Evolutionary conservation across 2,888 invertebrate species (phyloP).

Genomic region (Mystacides longicornis): DNA sequence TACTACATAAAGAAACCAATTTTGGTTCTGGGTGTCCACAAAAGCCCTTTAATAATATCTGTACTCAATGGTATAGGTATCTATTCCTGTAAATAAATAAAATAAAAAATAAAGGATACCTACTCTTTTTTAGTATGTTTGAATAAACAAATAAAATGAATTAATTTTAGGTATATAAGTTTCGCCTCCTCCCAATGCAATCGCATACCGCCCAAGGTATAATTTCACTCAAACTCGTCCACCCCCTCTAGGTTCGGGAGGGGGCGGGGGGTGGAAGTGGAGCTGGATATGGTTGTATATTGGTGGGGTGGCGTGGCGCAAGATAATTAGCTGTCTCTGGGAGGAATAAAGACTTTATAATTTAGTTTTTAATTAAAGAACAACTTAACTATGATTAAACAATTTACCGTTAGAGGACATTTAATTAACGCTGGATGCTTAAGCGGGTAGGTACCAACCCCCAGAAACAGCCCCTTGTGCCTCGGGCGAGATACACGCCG

Average conservation of each 20-base stretch:
- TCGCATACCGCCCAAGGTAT: neutral
- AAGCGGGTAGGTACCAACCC: no score
- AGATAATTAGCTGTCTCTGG: slow-evolving; percentile 18
- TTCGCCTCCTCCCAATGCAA: neutral
- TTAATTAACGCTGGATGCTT: slow-evolving; percentile 13
- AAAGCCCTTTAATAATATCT: no score
- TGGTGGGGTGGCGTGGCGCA: neutral
- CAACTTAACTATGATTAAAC: slow-evolving; percentile 18
- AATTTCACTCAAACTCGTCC: slow-evolving; percentile 3
- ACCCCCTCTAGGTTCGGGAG: neutral
- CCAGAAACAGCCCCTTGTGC: neutral
- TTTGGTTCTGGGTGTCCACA: no score
- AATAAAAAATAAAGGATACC: no score
- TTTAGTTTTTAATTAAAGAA: slow-evolving; percentile 21
- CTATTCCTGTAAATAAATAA: no score
- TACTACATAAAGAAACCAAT: no score
- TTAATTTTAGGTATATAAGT: neutral
- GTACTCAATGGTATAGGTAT: no score
- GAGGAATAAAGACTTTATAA: slow-evolving; percentile 17
- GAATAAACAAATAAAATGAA: no score
- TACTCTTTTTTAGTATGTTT: no score
- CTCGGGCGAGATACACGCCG: neutral
- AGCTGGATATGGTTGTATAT: slow-evolving; percentile 4
- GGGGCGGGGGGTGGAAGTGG: neutral
- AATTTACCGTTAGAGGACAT: slow-evolving; percentile 13